A percentile compares a stretch with the other conserved stretches of the same genome.
phyloP scores from a whole-genome alignment of 1,140 invertebrate genomes.

The Polypedilum pembai region DNA sequence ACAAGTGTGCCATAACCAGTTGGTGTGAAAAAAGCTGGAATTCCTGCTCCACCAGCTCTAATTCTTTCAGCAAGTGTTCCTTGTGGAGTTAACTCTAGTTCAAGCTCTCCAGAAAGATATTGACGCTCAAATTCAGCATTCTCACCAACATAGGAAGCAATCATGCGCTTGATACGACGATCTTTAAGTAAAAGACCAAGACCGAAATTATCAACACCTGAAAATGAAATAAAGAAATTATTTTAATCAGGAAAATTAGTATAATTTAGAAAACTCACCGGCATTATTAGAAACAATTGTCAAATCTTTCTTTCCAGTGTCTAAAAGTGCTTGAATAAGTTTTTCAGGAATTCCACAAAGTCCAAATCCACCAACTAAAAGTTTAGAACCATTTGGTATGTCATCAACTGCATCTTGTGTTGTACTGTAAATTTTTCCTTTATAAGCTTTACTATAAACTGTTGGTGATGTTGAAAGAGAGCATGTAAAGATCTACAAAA shows the following conservation, averaged over 20 bases:
- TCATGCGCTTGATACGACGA: constrained; percentile 83
- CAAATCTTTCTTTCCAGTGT: constrained; percentile 65
- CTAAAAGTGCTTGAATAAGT: constrained; percentile 74
- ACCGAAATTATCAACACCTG: constrained; percentile 89
- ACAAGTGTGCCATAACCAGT: constrained; percentile 88
- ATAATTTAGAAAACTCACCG: background rate
- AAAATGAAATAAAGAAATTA: constrained; percentile 31
- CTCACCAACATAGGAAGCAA: constrained; percentile 97
- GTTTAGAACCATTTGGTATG: constrained; percentile 75
- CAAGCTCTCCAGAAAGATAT: constrained; percentile 83
- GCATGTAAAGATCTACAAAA: background rate
- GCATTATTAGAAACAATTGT: constrained; percentile 68
- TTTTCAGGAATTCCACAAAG: constrained; percentile 99
- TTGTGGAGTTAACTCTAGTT: constrained; percentile 92
- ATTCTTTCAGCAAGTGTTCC: constrained; percentile 91
- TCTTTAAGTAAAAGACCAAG: constrained; percentile 80
- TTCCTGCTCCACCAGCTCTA: constrained; percentile 90
- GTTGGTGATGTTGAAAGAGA: background rate
- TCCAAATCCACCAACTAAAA: constrained; percentile 95
- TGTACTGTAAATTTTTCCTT: constrained; percentile 58
- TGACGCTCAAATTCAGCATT: constrained; percentile 96
- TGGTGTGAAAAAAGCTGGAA: constrained; percentile 96
- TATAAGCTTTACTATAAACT: constrained; percentile 30
- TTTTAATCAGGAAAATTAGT: background rate
- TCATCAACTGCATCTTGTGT: constrained; percentile 76